These are phyloP conservation scores for Temnothorax unifasciatus DNA, from an alignment of 2,888 invertebrate species.

Conservation along the genomic window DNA sequence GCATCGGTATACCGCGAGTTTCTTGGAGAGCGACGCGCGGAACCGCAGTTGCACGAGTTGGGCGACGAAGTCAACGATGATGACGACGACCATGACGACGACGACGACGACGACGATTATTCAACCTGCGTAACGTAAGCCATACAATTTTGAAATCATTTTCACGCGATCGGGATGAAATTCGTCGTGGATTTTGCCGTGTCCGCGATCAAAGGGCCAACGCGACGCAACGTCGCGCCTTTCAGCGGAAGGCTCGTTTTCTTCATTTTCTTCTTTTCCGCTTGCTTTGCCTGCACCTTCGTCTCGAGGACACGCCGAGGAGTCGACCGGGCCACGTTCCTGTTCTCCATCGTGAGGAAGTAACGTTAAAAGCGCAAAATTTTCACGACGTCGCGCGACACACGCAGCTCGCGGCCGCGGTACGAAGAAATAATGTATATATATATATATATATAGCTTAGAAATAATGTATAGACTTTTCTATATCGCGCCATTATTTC, in stretches of 20 bases:
- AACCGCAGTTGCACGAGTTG: neutral
- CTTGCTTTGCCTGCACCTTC: neutral
- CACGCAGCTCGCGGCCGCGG: neutral
- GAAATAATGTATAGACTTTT: neutral
- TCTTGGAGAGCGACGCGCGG: neutral
- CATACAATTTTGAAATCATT: neutral
- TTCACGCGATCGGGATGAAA: no score
- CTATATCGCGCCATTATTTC: constrained; percentile 41
- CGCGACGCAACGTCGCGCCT: no score
- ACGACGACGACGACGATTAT: neutral
- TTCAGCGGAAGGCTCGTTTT: neutral
- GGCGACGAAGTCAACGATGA: neutral
- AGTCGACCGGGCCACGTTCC: neutral
- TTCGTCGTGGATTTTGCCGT: neutral
- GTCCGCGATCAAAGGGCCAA: neutral
- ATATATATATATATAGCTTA: no score
- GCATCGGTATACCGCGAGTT: constrained; percentile 6
- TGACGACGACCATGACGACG: neutral
- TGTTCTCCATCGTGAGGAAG: neutral
- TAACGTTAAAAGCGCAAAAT: neutral
- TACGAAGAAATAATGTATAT: neutral
- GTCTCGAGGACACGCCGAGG: neutral
- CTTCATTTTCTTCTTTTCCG: no score
- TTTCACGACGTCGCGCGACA: neutral
- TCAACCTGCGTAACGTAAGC: constrained; percentile 8